A percentile compares a stretch with the other conserved stretches of the same genome.
These are phyloP conservation scores for Parnassius mnemosyne DNA, from an alignment of 2,888 invertebrate genomes.

Conservation along the genomic window DNA sequence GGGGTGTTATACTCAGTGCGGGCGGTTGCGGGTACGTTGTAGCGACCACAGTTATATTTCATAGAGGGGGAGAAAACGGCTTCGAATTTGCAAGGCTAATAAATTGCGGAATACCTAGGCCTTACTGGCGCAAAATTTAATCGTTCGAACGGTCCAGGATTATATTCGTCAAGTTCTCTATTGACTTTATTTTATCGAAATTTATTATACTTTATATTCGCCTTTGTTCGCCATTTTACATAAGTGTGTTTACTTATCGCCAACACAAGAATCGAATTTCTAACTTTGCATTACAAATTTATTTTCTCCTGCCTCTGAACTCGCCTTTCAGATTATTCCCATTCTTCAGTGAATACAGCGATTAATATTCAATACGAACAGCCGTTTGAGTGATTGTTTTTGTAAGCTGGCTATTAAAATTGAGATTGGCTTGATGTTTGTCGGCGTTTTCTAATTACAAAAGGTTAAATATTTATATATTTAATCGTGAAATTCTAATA, in stretches of 20 bases:
- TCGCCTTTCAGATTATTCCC: conserved; percentile 71
- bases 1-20: conserved; percentile 72
- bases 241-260: conserved; percentile 73
- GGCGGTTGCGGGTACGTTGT: conserved; percentile 58
- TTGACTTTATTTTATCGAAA: conserved; percentile 50
- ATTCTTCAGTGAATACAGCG: conserved; percentile 74
- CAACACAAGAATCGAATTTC: conserved; percentile 75
- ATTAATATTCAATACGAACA: conserved; percentile 80
- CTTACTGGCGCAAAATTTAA: conserved; percentile 75
- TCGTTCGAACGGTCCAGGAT: conserved; percentile 63
- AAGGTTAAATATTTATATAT: conserved; percentile 50
- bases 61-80: conserved; percentile 62
- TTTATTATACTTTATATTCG: conserved; percentile 37
- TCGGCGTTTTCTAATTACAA: conserved; percentile 52
- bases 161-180: conserved; percentile 58
- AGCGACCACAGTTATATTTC: conserved; percentile 74
- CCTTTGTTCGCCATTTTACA: conserved; percentile 56
- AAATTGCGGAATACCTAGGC: conserved; percentile 78
- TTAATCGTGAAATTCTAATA: conserved; percentile 55
- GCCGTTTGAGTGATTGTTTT: conserved; percentile 78
- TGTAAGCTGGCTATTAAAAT: conserved; percentile 41
- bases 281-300: conserved; percentile 80
- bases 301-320: conserved; percentile 59
- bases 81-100: conserved; percentile 79
- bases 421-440: conserved; percentile 42